Evolutionary conservation across 2,113 vertebrate species (phyloP).

Genomic region (Mormoops blainvillei): DNA sequence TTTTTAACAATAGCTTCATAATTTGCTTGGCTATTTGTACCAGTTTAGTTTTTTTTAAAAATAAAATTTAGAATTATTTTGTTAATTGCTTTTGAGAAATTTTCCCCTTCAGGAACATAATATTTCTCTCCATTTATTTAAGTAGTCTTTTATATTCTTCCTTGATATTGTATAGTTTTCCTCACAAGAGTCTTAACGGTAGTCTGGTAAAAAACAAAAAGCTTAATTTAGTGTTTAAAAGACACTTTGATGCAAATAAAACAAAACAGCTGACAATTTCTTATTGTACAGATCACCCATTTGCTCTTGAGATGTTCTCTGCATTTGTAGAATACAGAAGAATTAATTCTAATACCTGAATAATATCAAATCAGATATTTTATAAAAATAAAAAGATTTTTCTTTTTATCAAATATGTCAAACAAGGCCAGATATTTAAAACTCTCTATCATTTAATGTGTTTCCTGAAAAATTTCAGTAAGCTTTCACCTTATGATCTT

Average conservation of each 20-base stretch:
- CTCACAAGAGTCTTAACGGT: background rate
- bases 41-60: background rate
- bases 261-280: background rate
- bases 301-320: background rate
- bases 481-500: background rate
- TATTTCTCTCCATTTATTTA: background rate
- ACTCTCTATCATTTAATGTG: background rate
- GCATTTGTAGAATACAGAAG: background rate
- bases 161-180: background rate
- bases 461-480: background rate
- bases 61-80: background rate
- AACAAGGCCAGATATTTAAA: slow-evolving; percentile 1
- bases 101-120: background rate
- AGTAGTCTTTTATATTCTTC: background rate
- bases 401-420: background rate
- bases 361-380: background rate
- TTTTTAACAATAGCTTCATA: background rate
- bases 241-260: background rate
- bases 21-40: background rate
- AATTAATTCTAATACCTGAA: background rate
- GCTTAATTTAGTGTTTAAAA: background rate
- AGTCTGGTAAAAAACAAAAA: background rate
- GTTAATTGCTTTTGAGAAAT: background rate
- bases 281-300: background rate
- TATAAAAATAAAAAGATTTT: background rate